These are phyloP conservation scores for Sclerodermus sp. DNA, from an alignment of 2,888 invertebrate species.

Conservation along the genomic window DNA sequence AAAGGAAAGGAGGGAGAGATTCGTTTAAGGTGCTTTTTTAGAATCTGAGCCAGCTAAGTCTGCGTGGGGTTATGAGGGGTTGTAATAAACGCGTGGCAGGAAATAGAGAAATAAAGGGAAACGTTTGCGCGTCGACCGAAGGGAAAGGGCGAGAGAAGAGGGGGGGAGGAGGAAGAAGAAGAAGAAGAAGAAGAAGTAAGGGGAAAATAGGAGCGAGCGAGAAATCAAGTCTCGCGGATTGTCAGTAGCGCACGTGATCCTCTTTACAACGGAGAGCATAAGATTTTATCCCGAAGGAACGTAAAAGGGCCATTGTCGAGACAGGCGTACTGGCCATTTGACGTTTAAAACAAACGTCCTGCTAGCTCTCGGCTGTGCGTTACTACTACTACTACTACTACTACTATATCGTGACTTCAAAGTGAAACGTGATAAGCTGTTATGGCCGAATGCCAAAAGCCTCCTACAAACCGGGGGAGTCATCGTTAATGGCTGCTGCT, in stretches of 20 bases:
- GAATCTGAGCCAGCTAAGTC: constrained; percentile 1
- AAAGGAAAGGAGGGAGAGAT: not conserved
- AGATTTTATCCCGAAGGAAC: not conserved
- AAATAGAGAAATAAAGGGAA: constrained; percentile 9
- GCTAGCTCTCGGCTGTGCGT: not conserved
- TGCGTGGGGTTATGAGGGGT: not conserved
- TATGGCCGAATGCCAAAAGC: constrained; percentile 6
- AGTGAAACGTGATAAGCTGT: constrained; percentile 15
- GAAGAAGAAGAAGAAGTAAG: not conserved
- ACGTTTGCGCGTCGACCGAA: not conserved
- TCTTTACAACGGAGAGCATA: not conserved
- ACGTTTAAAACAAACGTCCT: not conserved
- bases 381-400: not conserved
- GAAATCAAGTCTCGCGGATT: constrained; percentile 7
- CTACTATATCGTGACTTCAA: not conserved
- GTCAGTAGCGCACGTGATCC: not conserved
- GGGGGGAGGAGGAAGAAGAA: not conserved
- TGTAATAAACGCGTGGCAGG: constrained; percentile 5
- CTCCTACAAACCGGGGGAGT: too few relatives aligned
- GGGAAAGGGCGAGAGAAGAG: not conserved
- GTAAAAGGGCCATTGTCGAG: constrained; percentile 13
- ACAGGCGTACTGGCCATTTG: not conserved
- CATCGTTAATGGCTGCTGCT: too few relatives aligned
- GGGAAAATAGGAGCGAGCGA: not conserved
- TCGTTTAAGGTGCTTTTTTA: not conserved